phyloP scores from a whole-genome alignment of 2,888 invertebrate species.

The Agrochola macilenta region DNA sequence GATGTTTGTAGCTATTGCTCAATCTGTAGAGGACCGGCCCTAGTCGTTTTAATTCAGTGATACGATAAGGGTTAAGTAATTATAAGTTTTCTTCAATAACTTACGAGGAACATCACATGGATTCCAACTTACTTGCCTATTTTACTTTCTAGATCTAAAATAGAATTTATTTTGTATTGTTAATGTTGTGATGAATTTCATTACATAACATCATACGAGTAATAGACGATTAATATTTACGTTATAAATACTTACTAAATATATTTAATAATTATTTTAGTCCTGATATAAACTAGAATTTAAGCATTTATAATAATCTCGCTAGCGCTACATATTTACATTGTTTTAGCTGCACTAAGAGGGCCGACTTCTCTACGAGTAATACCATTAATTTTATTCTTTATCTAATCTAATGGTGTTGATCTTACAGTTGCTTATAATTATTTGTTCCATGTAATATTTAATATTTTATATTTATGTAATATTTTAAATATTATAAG shows the following conservation, averaged over 20 bases:
- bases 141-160: neutral
- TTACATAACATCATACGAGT: neutral
- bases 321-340: constrained; percentile 23
- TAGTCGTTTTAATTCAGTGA: neutral
- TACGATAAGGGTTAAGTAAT: neutral
- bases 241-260: neutral
- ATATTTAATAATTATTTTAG: neutral
- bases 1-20: neutral
- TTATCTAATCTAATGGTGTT: constrained; percentile 44
- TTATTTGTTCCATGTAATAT: constrained; percentile 2
- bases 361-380: constrained; percentile 10
- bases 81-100: neutral
- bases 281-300: neutral
- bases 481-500: neutral
- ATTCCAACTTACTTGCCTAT: neutral
- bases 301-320: neutral
- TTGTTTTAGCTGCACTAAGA: constrained; percentile 39
- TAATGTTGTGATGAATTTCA: constrained; percentile 28
- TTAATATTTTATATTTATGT: neutral
- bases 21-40: neutral
- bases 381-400: neutral
- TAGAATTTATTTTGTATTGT: neutral
- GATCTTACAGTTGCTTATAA: constrained; percentile 41
- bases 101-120: constrained; percentile 13
- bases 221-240: too few relatives aligned